Evolutionary conservation across 30 jellyfish, hydroid and myxozoan species (phyloP), one percentile per base, ranked within the genome.

Genomic region (Aurelia coerulea): DNA sequence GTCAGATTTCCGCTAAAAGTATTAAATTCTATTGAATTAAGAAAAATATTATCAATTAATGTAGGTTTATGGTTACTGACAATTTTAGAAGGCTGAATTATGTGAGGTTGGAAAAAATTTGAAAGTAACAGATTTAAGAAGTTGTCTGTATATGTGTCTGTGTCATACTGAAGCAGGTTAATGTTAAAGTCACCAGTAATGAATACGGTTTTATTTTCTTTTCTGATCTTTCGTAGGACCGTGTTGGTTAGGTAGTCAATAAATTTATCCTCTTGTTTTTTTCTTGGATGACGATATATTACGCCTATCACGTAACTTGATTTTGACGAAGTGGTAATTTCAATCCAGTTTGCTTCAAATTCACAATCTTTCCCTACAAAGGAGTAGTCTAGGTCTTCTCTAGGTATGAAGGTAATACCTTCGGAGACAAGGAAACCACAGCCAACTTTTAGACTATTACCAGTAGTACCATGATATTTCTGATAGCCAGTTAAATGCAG

Each of bases 41-140:
- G n/a, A n/a, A n/a, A n/a, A n/a, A n/a, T n/a, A n/a, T n/a, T n/a
- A n/a, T n/a, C n/a, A n/a, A n/a, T n/a, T n/a, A n/a, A n/a, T n/a
- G n/a, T n/a, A n/a, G n/a, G n/a, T n/a, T n/a, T n/a, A n/a, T n/a
- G n/a, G n/a, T n/a, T n/a, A n/a, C n/a, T n/a, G n/a, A n/a, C n/a
- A n/a, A n/a, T n/a, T n/a, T n/a, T n/a, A n/a, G n/a, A n/a, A n/a
- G n/a, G n/a, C n/a, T n/a, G n/a, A n/a, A n/a, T n/a, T n/a, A n/a
- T 64, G 74, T 64, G 74, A 2, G 80, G 80, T 69, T 69, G 18
- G 31, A n/a, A 69, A 6, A 69, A 69, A 41, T 69, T 69, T n/a
- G 80, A 69, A 2, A 69, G 80, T 13, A 69, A 11, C 19, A 69
- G 58, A 69, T 69, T 69, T 32, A 69, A 33, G 80, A 69, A 69